A percentile compares a stretch with the other conserved stretches of the same genome.
Evolutionary conservation across 2,888 invertebrate species (phyloP).

Genomic region (Catotricha subobsoleta): DNA sequence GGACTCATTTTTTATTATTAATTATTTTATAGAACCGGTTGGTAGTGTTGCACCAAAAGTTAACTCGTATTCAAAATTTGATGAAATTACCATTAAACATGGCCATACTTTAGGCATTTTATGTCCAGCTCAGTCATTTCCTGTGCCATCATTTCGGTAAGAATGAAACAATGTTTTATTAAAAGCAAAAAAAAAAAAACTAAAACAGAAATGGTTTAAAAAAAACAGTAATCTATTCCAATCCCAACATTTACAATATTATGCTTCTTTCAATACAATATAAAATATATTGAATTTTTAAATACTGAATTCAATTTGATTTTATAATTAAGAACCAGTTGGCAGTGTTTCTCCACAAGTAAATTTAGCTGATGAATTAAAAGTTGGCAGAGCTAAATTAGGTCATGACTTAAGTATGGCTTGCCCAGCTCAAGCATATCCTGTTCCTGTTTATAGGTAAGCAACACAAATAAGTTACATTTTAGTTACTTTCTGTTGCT

Average conservation of each 20-base stretch:
- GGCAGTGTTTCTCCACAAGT: conserved; percentile 40
- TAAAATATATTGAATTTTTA: no score
- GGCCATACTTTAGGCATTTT: conserved; percentile 35
- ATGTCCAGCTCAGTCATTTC: conserved; percentile 49
- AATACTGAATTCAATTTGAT: no score
- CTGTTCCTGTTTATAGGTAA: conserved; percentile 34
- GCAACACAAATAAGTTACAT: no score
- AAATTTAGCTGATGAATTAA: conserved; percentile 44
- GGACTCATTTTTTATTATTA: no score
- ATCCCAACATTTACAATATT: no score
- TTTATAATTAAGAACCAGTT: no score
- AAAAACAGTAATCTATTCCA: no score
- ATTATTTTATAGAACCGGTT: conserved; percentile 51
- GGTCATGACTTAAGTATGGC: conserved; percentile 25
- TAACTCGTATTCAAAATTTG: conserved; percentile 41
- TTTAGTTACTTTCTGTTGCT: no score
- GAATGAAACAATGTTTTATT: no score
- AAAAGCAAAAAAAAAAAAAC: no score
- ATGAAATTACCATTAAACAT: conserved; percentile 36
- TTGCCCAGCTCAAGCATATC: conserved; percentile 61
- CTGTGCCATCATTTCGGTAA: conserved; percentile 44
- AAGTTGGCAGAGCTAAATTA: background rate
- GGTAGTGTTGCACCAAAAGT: conserved; percentile 50
- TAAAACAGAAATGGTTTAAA: no score
- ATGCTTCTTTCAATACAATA: no score